These are phyloP conservation scores for Itoplectis maculator DNA, from an alignment of 2,888 invertebrate species.

Conservation along the genomic window DNA sequence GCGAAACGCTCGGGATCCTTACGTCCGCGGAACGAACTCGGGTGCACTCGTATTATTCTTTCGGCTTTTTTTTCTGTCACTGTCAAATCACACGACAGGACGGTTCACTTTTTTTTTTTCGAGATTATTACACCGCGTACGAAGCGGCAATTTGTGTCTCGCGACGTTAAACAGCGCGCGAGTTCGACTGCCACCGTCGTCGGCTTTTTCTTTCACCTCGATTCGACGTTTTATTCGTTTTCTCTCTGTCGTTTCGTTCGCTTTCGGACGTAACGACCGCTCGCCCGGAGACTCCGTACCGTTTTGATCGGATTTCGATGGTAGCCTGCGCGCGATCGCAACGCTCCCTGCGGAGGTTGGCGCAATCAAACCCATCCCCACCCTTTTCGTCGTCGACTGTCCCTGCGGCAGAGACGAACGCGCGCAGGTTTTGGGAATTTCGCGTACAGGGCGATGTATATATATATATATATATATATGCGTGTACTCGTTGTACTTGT, in stretches of 20 bases:
- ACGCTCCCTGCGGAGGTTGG: constrained; percentile 71
- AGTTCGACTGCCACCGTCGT: constrained; percentile 17
- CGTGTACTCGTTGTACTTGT: not conserved
- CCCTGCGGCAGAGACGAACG: constrained; percentile 13
- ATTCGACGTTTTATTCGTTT: constrained; percentile 34
- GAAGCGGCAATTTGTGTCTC: constrained; percentile 29
- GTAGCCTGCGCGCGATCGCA: constrained; percentile 68
- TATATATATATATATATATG: not conserved
- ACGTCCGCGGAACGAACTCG: constrained; percentile 71
- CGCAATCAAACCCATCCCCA: constrained; percentile 39
- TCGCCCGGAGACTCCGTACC: constrained; percentile 78
- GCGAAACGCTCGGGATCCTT: constrained; percentile 60
- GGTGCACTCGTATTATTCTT: constrained; percentile 68
- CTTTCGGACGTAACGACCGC: constrained; percentile 75
- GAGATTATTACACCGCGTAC: too few species aligned
- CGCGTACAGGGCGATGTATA: not conserved
- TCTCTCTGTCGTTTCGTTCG: constrained; percentile 20
- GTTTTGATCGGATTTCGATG: constrained; percentile 77
- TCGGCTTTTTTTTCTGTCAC: constrained; percentile 73
- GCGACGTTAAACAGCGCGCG: constrained; percentile 30
- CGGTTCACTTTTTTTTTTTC: constrained; percentile 66
- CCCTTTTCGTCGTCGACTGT: constrained; percentile 6
- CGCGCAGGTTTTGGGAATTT: not conserved
- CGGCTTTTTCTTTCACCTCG: constrained; percentile 38
- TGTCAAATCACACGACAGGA: constrained; percentile 79